Evolutionary conservation across 2,888 invertebrate species (phyloP).

Genomic region (Tipula helvola): DNA sequence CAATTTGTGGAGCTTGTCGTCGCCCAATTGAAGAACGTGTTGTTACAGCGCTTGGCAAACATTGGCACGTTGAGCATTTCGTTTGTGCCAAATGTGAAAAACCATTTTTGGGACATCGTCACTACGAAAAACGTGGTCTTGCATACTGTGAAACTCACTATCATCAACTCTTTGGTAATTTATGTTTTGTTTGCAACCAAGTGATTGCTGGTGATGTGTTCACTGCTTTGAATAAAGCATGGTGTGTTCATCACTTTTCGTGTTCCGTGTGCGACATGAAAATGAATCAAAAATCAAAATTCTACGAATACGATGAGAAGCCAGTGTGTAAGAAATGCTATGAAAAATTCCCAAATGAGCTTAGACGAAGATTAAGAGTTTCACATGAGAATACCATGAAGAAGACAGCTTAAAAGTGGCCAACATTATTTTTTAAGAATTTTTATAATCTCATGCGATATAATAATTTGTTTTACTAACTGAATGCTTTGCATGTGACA

Average conservation of each 20-base stretch:
- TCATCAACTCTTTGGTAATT: conserved; percentile 96
- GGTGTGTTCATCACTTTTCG: conserved; percentile 98
- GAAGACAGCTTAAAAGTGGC: conserved; percentile 23
- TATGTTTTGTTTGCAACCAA: conserved; percentile 98
- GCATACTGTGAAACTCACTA: conserved; percentile 99
- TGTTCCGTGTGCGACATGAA: conserved; percentile 95
- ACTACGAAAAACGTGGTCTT: conserved; percentile 95
- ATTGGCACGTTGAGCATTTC: conserved; percentile 99
- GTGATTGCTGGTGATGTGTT: conserved; percentile 96
- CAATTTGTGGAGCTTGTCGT: conserved; percentile 99
- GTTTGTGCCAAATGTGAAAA: conserved; percentile 99
- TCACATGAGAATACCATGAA: conserved; percentile 71
- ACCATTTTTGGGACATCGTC: conserved; percentile 96
- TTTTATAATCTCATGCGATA: not conserved
- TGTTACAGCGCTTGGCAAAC: conserved; percentile 94
- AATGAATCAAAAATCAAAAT: conserved; percentile 93
- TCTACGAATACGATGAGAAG: conserved; percentile 97
- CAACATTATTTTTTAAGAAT: not conserved
- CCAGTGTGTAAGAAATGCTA: conserved; percentile 98
- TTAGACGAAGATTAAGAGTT: conserved; percentile 81
- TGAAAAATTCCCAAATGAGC: conserved; percentile 88
- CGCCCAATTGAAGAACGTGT: conserved; percentile 98
- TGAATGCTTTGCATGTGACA: not conserved
- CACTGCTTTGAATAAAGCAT: conserved; percentile 95
- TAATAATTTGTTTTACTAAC: not conserved